Base-by-base conservation (phyloP, 2,797 vertebrate species). In the Argyrosomus regius region DNA sequence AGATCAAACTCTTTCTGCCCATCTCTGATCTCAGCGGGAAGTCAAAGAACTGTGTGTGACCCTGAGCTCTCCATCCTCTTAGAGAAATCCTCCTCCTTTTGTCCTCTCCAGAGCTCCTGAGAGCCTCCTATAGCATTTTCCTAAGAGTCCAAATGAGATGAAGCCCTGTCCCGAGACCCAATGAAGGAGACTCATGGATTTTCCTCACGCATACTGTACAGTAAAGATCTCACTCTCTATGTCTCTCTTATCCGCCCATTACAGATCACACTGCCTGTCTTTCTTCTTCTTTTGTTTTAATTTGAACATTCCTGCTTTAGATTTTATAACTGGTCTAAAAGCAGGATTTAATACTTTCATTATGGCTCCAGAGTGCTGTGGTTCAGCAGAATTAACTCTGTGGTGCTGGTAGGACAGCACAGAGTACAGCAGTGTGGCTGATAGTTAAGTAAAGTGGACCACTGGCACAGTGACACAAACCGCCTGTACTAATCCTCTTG, bases 1-100 rank as follows among this genome's bases (percentile, higher is more conserved):
- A 80, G 65, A 84, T 83, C 61, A 84, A 78, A 81, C 71, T 84
- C 62, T 82, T 71, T 75, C 68, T 70, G 54, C 41, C 56, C 56
- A 81, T 85, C 65, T 82, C 73, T 86, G 58, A 87, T 86, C 81
- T 87, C 82, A 56, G 86, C 22, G 9, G 71, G 83, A 59, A 59
- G 77, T 50, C 45, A 4, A 69, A 41, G 58, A 54, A 78, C 60
- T 28, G 54, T 3, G 12, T 49, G 58, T 73, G 80, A 89, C 88
- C 75, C 63, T 31, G 22, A 82, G 52, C 68, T 70, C 35, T 39
- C 35, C 8, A 39, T 39, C 35, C 35, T 39, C 78, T 73, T 57
- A 74, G 48, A 75, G 31, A 80, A 77, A 82, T 46, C 69, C 70
- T 69, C 81, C 78, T 72, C 52, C 75, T 82, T 90, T 88, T 87